Evolutionary conservation across 1,140 invertebrate species (phyloP).

Genomic region (Drosophila sproati): DNA sequence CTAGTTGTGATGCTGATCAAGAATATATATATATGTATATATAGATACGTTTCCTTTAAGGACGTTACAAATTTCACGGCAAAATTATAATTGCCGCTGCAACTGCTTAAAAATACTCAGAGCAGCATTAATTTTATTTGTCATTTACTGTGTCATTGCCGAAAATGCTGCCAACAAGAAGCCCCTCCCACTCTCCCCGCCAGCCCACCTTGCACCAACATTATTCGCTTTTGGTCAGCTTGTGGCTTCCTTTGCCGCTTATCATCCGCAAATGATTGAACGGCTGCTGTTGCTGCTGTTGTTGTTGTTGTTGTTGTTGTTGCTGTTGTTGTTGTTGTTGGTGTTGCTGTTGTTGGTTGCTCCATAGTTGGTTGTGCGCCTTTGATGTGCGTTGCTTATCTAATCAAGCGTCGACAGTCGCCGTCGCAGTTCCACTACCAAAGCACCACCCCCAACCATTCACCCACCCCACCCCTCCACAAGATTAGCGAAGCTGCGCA

Average conservation of each 20-base stretch:
- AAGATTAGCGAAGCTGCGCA: conserved; percentile 60
- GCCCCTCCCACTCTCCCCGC: background rate
- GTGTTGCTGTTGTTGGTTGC: conserved; percentile 10
- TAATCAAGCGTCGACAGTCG: conserved; percentile 52
- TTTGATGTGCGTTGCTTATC: conserved; percentile 69
- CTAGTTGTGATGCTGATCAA: too few relatives aligned
- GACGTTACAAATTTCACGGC: too few relatives aligned
- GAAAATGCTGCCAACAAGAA: background rate
- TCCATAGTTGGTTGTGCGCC: conserved; percentile 35
- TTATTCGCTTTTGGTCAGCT: conserved; percentile 16
- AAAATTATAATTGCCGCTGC: too few relatives aligned
- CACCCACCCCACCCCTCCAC: background rate
- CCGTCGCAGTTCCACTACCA: conserved; percentile 14
- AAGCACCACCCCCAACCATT: background rate
- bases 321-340: conserved; percentile 2
- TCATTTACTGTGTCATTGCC: conserved; percentile 7
- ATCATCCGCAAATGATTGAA: conserved; percentile 64
- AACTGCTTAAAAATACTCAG: too few relatives aligned
- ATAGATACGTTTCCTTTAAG: too few relatives aligned
- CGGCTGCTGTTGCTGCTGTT: conserved; percentile 41
- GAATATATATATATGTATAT: too few relatives aligned
- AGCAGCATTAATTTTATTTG: background rate
- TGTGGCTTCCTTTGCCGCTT: conserved; percentile 36
- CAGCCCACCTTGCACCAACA: background rate
- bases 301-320: conserved; percentile 2